A percentile compares a stretch with the other conserved stretches of the same genome.
These are phyloP conservation scores for Holacanthus passer DNA, from an alignment of 2,113 vertebrate species.

Conservation along the genomic window DNA sequence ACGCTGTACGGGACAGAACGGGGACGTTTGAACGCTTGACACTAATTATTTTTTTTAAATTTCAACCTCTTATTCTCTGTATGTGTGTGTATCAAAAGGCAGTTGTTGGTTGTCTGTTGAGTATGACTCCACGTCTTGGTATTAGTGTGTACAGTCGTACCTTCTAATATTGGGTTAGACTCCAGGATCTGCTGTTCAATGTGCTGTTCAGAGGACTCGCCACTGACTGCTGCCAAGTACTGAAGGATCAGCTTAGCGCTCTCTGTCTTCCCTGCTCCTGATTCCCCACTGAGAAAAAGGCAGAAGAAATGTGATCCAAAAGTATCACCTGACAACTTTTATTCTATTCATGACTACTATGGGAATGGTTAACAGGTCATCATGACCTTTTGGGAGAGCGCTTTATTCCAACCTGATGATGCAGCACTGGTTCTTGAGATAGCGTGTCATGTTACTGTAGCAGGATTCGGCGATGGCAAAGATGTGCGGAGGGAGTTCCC, in stretches of 20 bases:
- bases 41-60: no score
- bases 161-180: constrained; percentile 95
- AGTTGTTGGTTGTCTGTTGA: neutral
- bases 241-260: constrained; percentile 95
- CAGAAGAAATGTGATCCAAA: neutral
- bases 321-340: neutral
- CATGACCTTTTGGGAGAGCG: neutral
- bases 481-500: constrained; percentile 92
- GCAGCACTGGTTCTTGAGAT: constrained; percentile 91
- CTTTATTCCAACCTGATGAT: constrained; percentile 89
- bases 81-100: neutral
- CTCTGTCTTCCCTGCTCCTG: constrained; percentile 96
- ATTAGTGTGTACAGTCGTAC: constrained; percentile 68
- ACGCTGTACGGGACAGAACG: constrained; percentile 82
- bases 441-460: constrained; percentile 90
- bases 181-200: constrained; percentile 95
- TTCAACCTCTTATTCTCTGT: neutral
- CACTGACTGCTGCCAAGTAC: constrained; percentile 92
- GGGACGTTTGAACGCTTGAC: neutral
- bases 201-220: constrained; percentile 87
- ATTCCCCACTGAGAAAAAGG: constrained; percentile 89
- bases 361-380: no score
- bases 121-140: neutral
- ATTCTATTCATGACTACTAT: no score
- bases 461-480: constrained; percentile 93